Conservation (phyloP, 2,113 vertebrate species). For the Festucalex cinctus region DNA sequence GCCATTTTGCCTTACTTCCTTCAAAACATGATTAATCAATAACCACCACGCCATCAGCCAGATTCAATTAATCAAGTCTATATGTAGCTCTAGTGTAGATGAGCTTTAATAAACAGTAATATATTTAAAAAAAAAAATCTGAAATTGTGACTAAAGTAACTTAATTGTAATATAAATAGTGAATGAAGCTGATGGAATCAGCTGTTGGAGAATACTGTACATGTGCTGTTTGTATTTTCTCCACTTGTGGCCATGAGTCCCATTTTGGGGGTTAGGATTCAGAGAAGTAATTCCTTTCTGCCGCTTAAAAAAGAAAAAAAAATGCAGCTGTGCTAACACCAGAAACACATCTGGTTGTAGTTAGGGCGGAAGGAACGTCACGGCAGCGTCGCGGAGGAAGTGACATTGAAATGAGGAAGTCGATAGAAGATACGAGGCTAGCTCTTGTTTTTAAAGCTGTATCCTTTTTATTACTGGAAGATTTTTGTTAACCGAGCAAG, state of each 20-base stretch:
- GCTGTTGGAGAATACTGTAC: background rate
- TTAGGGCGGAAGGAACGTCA: conserved; percentile 38
- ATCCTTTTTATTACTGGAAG: background rate
- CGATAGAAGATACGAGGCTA: conserved; percentile 9
- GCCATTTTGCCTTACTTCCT: too few species aligned
- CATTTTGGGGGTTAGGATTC: too few species aligned
- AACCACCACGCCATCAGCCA: too few species aligned
- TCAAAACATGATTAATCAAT: too few species aligned
- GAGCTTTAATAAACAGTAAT: too few species aligned
- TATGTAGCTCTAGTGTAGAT: too few species aligned
- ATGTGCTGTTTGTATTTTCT: background rate
- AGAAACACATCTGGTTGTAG: conserved; percentile 56
- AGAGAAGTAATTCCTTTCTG: conserved; percentile 7
- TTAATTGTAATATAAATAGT: background rate
- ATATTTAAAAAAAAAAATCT: too few species aligned
- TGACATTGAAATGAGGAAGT: conserved; percentile 59
- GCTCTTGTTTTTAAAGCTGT: conserved; percentile 20
- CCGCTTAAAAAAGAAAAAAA: background rate
- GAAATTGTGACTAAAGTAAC: background rate
- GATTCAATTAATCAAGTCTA: too few species aligned
- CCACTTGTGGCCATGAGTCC: background rate
- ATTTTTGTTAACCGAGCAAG: background rate
- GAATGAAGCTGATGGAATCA: background rate
- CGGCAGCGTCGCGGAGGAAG: conserved; percentile 53
- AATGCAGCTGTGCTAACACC: background rate